Base-by-base conservation (phyloP, 2,113 vertebrate genomes). In the Neolamprologus modestus region DNA sequence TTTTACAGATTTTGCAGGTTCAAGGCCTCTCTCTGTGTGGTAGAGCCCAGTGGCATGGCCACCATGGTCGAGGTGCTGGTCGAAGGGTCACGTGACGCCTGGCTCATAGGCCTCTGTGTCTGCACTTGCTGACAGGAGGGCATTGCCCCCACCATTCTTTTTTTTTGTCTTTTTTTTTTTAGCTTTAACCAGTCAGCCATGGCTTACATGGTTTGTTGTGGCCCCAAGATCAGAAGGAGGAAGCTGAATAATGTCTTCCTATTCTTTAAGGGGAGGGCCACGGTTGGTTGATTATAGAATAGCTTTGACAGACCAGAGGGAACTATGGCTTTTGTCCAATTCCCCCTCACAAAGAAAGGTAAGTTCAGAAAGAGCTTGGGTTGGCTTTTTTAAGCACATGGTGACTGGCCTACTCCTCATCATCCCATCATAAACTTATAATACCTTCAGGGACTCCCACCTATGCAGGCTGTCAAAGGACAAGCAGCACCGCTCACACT, bases 211-310 rank as follows among this genome's bases (percentile, higher is more conserved):
- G 95, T 96, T 96, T 96, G 94, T 96, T 95, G 94, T 96, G 95
- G 95, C 94, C 95, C 94, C 93, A 92, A 94, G 95, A 97, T 96
- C 96, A 96, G 94, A 97, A 95, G 96, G 94, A 96, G 95, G 95
- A 96, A 93, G 96, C 95, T 95, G 96, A 96, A 97, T 97, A 97
- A 97, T 96, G 96, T 97, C 96, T 97, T 96, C 95, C 96, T 96
- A 96, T 95, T 96, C 96, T 97, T 96, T 96, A 94, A 96, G 93
- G 95, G 95, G 95, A 95, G 95, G 89, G 92, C 92, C 93, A 96
- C 94, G 96, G 92, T 96, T 96, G 95, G 96, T 92, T 96, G 96
- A 95, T 96, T 97, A 96, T 93, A 96, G 96, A 96, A 96, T 94
- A 94, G 96, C 96, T 97, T 96, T 96, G 95, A 96, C 95, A 95